These are phyloP conservation scores for Phoxinus dragarum DNA, from an alignment of 2,797 vertebrate genomes.

Conservation along the genomic window DNA sequence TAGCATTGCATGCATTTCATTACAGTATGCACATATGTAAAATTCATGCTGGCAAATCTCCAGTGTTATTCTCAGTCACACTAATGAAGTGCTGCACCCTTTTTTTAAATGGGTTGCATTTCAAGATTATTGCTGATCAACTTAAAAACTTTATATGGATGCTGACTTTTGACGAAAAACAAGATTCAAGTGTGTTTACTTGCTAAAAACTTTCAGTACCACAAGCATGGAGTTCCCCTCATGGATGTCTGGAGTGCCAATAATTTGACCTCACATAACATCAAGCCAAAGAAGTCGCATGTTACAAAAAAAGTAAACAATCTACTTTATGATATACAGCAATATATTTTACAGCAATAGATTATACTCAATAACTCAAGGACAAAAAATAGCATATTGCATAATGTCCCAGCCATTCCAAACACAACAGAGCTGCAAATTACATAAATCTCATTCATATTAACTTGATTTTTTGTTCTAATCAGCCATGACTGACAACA, in stretches of 20 bases:
- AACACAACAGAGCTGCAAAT: conserved; percentile 7
- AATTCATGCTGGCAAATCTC: conserved; percentile 4
- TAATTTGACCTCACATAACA: conserved; percentile 47
- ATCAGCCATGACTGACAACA: neutral
- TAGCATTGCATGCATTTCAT: conserved; percentile 17
- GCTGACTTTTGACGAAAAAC: neutral
- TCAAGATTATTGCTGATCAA: neutral
- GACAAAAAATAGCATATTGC: conserved; percentile 26
- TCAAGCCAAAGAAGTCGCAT: conserved; percentile 9
- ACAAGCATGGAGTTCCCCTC: conserved; percentile 36
- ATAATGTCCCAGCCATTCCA: neutral
- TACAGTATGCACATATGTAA: neutral
- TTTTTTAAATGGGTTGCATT: neutral
- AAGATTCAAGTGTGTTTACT: conserved; percentile 14
- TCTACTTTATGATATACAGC: conserved; percentile 28
- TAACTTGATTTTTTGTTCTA: conserved; percentile 13
- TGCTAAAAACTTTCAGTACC: conserved; percentile 11
- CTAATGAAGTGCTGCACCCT: conserved; percentile 10
- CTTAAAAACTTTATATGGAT: neutral
- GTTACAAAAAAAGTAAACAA: conserved; percentile 13
- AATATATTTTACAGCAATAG: neutral
- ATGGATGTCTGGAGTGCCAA: neutral
- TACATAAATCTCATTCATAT: conserved; percentile 1
- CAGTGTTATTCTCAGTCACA: neutral
- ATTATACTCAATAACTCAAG: conserved; percentile 13